A percentile compares a stretch with the other conserved stretches of the same genome.
phyloP scores from a whole-genome alignment of 2,113 vertebrate genomes.

The Microtus pennsylvanicus region DNA sequence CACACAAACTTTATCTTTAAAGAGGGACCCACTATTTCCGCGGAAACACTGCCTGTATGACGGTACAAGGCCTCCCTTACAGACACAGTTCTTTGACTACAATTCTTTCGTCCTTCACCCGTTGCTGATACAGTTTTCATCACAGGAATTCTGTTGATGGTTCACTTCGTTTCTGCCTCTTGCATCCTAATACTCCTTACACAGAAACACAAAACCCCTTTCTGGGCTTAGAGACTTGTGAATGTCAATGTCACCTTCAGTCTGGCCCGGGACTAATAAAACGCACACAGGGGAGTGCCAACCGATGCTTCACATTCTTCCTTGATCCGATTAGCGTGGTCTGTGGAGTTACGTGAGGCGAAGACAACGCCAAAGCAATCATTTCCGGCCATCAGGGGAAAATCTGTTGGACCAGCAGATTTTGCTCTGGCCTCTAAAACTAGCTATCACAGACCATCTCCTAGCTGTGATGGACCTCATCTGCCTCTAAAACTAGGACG shows the following conservation, averaged over 20 bases:
- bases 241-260: slow-evolving; percentile 29
- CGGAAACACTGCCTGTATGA: slow-evolving; percentile 11
- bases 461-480: neutral
- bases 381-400: slow-evolving; percentile 31
- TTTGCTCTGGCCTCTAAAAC: slow-evolving; percentile 19
- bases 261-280: neutral
- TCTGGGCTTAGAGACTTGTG: neutral
- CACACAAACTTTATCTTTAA: neutral
- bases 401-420: slow-evolving; percentile 9
- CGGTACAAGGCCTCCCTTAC: neutral
- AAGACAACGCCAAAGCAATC: slow-evolving; percentile 38
- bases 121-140: neutral
- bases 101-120: slow-evolving; percentile 46
- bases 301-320: neutral
- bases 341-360: slow-evolving; percentile 13
- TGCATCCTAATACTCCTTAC: slow-evolving; percentile 37
- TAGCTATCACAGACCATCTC: neutral
- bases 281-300: neutral
- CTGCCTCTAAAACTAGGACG: slow-evolving; percentile 35
- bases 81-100: slow-evolving; percentile 20
- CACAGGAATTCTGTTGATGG: neutral
- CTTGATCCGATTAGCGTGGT: neutral
- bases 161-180: slow-evolving; percentile 48
- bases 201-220: neutral
- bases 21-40: slow-evolving; percentile 48